Conservation (phyloP, 2,888 invertebrate species). For the Meteorus cinctellus region DNA sequence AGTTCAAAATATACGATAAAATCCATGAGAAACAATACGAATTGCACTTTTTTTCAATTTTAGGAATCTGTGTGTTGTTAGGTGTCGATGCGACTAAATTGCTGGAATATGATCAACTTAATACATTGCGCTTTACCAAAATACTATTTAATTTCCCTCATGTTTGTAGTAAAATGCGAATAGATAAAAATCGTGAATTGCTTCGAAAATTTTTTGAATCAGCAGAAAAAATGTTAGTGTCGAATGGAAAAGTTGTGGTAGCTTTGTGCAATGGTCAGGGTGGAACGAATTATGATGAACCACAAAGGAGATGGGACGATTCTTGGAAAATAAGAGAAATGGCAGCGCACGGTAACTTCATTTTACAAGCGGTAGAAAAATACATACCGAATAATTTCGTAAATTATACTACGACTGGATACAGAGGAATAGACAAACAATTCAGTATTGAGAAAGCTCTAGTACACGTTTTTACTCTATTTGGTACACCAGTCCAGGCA, state of each 20-base stretch:
- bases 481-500: slow-evolving; percentile 44
- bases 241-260: slow-evolving; percentile 71
- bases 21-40: background rate
- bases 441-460: slow-evolving; percentile 68
- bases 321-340: slow-evolving; percentile 77
- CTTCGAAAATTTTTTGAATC: slow-evolving; percentile 74
- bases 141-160: slow-evolving; percentile 80
- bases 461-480: slow-evolving; percentile 64
- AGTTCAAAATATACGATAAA: background rate
- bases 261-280: slow-evolving; percentile 77
- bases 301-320: slow-evolving; percentile 74
- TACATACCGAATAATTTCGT: slow-evolving; percentile 68
- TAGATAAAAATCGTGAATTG: slow-evolving; percentile 75
- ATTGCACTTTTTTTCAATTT: slow-evolving; percentile 59
- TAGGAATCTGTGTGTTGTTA: slow-evolving; percentile 73
- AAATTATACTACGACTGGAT: slow-evolving; percentile 74
- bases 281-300: slow-evolving; percentile 73
- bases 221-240: slow-evolving; percentile 68
- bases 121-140: slow-evolving; percentile 68
- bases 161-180: slow-evolving; percentile 78
- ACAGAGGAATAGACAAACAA: slow-evolving; percentile 69
- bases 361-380: slow-evolving; percentile 69
- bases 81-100: slow-evolving; percentile 75
- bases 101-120: slow-evolving; percentile 60
- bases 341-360: slow-evolving; percentile 75